These are phyloP conservation scores for Perognathus longimembris DNA, from an alignment of 2,113 vertebrate species.

Conservation along the genomic window DNA sequence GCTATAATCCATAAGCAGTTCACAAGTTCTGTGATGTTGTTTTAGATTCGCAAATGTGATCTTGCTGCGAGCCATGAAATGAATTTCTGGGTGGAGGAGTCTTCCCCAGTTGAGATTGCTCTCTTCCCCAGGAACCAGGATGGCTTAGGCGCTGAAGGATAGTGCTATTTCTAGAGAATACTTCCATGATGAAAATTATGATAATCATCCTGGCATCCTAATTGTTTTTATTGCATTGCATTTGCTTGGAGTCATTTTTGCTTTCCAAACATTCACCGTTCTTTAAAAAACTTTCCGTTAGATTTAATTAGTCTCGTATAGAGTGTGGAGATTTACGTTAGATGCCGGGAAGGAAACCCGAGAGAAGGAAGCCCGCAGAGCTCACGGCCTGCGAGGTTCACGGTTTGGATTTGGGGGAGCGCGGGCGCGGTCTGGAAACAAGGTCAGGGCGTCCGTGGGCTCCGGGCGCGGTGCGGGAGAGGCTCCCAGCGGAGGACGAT, in stretches of 20 bases:
- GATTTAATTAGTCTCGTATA: conserved; percentile 30
- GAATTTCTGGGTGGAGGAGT: conserved; percentile 41
- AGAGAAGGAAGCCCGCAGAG: neutral
- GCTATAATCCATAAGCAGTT: neutral
- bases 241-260: conserved; percentile 27
- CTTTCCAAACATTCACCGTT: conserved; percentile 25
- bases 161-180: neutral
- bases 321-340: conserved; percentile 23
- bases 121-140: neutral
- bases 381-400: neutral
- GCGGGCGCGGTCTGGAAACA: rapidly evolving
- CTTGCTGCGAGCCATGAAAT: neutral
- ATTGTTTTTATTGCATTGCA: neutral
- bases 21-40: neutral
- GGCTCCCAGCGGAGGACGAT: neutral
- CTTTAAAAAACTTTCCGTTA: neutral
- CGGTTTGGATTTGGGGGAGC: neutral
- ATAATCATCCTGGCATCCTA: neutral
- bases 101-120: neutral
- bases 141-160: neutral
- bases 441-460: too few species aligned
- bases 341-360: neutral
- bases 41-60: neutral
- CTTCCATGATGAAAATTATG: neutral
- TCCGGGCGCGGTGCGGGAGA: neutral